These are phyloP conservation scores for Sialia sialis DNA, from an alignment of 2,113 vertebrate species.

Conservation along the genomic window DNA sequence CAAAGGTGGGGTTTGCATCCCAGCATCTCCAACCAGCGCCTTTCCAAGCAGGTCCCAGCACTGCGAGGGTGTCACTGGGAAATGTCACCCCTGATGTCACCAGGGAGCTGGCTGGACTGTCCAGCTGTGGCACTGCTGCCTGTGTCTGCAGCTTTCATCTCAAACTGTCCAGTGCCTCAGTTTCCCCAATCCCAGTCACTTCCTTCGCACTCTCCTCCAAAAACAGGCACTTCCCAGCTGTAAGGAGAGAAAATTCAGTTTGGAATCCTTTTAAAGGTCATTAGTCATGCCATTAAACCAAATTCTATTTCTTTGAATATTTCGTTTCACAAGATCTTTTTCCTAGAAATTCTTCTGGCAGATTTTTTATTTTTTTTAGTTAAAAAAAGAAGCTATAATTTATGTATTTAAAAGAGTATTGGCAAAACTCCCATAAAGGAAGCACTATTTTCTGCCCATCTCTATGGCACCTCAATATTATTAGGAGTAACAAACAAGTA, in stretches of 20 bases:
- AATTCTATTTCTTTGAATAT: not conserved
- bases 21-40: accelerated
- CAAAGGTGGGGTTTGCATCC: not conserved
- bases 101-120: not conserved
- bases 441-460: not conserved
- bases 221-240: not conserved
- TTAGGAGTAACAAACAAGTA: not conserved
- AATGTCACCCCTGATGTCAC: not conserved
- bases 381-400: not conserved
- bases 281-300: not conserved
- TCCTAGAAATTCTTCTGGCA: not conserved
- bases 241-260: not conserved
- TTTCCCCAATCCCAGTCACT: not conserved
- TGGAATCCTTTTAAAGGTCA: not conserved
- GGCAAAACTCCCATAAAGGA: not conserved
- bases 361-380: not conserved
- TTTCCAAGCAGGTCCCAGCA: accelerated
- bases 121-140: not conserved
- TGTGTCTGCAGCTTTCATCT: not conserved
- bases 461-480: not conserved
- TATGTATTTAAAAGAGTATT: not conserved
- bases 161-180: not conserved
- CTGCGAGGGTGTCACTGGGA: not conserved
- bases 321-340: accelerated
- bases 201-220: not conserved